Base-by-base conservation (phyloP, 2,888 invertebrate genomes). In the Scelioninae gen. 2 region DNA sequence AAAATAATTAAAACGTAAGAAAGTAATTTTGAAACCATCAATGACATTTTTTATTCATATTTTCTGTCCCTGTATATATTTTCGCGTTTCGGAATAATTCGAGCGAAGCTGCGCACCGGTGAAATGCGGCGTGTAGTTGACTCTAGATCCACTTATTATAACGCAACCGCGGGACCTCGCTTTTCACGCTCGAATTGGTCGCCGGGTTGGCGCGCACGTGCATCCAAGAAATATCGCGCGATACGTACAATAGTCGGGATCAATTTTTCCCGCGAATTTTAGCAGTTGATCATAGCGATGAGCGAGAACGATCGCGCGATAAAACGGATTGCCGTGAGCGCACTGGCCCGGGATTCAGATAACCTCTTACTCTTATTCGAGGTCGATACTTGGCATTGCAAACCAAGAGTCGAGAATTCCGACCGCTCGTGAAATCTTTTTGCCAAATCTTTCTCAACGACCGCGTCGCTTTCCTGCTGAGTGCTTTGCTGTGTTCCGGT, bases 301-400 rank as follows among this genome's bases (percentile, higher is more conserved):
- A 28, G 58, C 52, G 67, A 52, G 37, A 28, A 55, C 58, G 64
- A 71, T 60, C 58, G 64, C 28, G 57, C 18, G 45, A 60, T 43
- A 52, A 53, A 65, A 72, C 65, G 61, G 53, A 65, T 55, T 19
- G 60, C 15, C 41, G 43, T 69, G 73, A 79, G 79, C 75, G 79
- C 79, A 77, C 76, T 79, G 78, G 80, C 74, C 79, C 78, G 78
- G 81, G 78, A 78, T 76, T 75, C 78, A 70, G 81, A 82, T 82
- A 82, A 81, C 80, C 80, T 76, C 77, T 77, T 76, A 76, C 74
- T 75, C 53, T 37, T n/a, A n/a, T n/a, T 69, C 18, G 76, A 57
- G 73, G 76, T 75, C 73, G 70, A 73, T 70, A 69, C 73, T 75
- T 70, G 61, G 75, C 67, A 67, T 70, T 50, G 48, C 61, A 43